Base-by-base conservation (phyloP, 2,888 invertebrate species). In the Ormyrus thymus region DNA sequence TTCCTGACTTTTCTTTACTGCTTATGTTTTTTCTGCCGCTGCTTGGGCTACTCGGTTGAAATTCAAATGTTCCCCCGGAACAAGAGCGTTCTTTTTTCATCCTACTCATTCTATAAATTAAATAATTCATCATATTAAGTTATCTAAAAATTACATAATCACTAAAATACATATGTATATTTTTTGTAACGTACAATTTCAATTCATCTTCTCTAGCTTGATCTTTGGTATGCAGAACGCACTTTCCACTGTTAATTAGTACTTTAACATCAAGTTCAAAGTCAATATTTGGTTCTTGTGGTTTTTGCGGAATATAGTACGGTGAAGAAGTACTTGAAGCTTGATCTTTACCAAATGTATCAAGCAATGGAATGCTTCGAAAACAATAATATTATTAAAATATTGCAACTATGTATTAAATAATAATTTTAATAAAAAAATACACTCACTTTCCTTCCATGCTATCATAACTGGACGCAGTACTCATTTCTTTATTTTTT, bases 201-300 rank as follows among this genome's bases (percentile, higher is more conserved):
- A 93, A 90, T 81, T 94, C 95, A 78, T 95, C 95, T 72, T 94
- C 94, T 84, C 91, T 93, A 76, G 90, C 91, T 81, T 92, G 92
- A 86, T 97, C 96, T 90, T 97, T 97, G 2, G 98, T 98, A 89
- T 98, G 98, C 55, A 99, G 92, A 51, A 98, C 97, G 90, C 98
- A 99, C 90, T 98, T 97, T 8, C 98, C 98, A 85, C 97, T 97
- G 90, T 98, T 98, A 81, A 99, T 97, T 85, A 97, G 94, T 62
- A 98, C 98, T 91, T 98, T 98, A 7, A 99, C 96, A 89, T 98
- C 98, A 84, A 99, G 91, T 89, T 98, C 98, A 87, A 99, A 95
- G 90, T 98, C 98, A 74, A 98, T 96, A 87, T 96, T 97, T 0
- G 98, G 97, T 86, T 97, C 97, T 74, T 95, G 93, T 0, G 94